Evolutionary conservation across 2,888 invertebrate species (phyloP), one percentile per base, ranked within the genome.

Genomic region (Torymus auratus): DNA sequence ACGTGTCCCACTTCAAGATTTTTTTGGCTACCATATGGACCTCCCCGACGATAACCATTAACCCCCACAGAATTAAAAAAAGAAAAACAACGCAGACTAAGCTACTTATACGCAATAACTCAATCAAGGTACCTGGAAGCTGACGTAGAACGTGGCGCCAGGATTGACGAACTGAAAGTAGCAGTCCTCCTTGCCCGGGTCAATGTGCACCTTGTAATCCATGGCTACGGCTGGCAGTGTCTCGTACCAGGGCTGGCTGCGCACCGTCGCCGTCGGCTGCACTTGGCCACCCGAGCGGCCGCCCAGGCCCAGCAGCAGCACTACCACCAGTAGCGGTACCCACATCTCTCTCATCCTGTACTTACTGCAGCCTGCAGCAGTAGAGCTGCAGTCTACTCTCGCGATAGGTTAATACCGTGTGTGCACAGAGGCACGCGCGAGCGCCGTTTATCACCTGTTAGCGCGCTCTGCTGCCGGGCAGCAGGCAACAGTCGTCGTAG

Each of bases 161-260:
- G 95, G 94, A 87, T 97, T 96, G 80, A 98, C 97, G 92, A 96
- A 97, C 92, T 98, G 98, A 91, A 94, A 97, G 91, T 98, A 98
- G 91, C 98, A 98, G 89, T 98, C 98, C 91, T 98, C 98, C 89
- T 95, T 95, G 78, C 98, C 97, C n/a, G 98, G 96, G 87, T 97
- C 97, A 83, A 98, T 95, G 91, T 98, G 96, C 55, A 98, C 96
- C 92, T 98, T 98, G 90, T 98, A 98, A 89, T 98, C 98, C 96
- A 98, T 97, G 1, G 97, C 96, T 53, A 97, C 97, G 12, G 98
- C 98, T 13, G 98, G 98, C 78, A 96, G 91, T 85, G 95, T 94
- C 91, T 96, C 96, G 90, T 96, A 96, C 96, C 96, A 96, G 89
- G 96, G 96, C 85, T 93, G 92, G 56, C 94, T 93, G 14, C 93